Base-by-base conservation (phyloP, 1,140 invertebrate species). In the Drosophila persimilis region DNA sequence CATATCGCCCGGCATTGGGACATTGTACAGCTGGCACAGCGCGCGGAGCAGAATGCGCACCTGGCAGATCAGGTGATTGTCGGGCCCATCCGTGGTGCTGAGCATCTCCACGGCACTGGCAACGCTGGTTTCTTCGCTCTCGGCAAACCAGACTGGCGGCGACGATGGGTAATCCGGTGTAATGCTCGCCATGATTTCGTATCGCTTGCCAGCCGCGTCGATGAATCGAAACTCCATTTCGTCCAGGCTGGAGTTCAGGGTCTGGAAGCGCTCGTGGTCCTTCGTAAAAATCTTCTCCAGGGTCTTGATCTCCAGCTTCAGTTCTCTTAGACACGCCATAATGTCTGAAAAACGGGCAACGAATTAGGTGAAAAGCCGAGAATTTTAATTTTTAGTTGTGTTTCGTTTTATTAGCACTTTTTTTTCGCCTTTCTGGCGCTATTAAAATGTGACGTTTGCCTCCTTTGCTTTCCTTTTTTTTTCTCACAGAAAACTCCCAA, bases 121-220 rank as follows among this genome's bases (percentile, higher is more conserved):
- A 73, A 99, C 95, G 91, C 95, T 96, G 17, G 96, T 95, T 91
- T 99, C 98, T 91, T 99, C 98, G 31, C 97, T 97, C 90, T 99
- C 99, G 31, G 97, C 97, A 92, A 99, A 99, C 98, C 99, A 99
- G 75, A 99, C 98, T 50, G 98, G 98, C 47, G 98, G 97, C 58
- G 97, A 97, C 61, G 95, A 96, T 47, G 98, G 98, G 93, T 99
- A 99, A 94, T 99, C 98, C 98, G 99, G 84, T 47, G 98, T 99
- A 92, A 99, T 99, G 93, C 99, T 99, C 62, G 98, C 98, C 92
- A 98, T 97, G 90, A 99, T 98, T 92, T 97, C 97, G 92, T 98
- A 98, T 93, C 97, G 96, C 92, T 98, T 97, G 86, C 97, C 97
- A 94, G 95, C 97, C 93, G 95, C 96, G 91, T 96, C 96, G 92